Percentiles rank a stretch among this genome's conserved stretches.
Conservation (phyloP, 2,888 invertebrate genomes). For the Mamestra brassicae region DNA sequence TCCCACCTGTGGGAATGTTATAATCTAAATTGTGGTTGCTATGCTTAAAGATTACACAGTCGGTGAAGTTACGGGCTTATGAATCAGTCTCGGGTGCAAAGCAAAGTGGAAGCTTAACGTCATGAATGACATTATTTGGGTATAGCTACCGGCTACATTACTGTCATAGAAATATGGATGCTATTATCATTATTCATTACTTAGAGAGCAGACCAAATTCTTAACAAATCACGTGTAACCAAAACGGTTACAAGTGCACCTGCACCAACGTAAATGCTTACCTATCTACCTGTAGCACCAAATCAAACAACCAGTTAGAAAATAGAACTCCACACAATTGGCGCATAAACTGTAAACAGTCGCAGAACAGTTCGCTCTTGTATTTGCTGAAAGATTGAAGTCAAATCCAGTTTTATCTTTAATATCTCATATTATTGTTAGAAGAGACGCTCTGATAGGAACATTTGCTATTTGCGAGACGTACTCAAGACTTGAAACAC, state of each 20-base stretch:
- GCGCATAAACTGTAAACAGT: slow-evolving; percentile 44
- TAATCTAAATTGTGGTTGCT: too few species aligned
- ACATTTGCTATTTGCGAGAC: slow-evolving; percentile 69
- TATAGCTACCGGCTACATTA: not conserved
- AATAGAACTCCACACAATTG: slow-evolving; percentile 45
- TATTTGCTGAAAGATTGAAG: slow-evolving; percentile 85
- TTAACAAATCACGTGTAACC: not conserved
- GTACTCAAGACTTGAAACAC: slow-evolving; percentile 64
- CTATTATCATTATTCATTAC: not conserved
- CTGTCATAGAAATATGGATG: not conserved
- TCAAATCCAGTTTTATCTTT: slow-evolving; percentile 86
- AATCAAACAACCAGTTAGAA: slow-evolving; percentile 42
- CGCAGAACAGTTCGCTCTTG: slow-evolving; percentile 34
- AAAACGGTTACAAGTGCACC: not conserved
- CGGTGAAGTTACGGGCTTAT: too few species aligned
- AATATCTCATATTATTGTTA: slow-evolving; percentile 79
- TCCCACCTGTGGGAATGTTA: too few species aligned
- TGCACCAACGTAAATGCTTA: not conserved
- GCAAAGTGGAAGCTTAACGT: too few species aligned
- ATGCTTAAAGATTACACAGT: too few species aligned
- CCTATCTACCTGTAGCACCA: slow-evolving; percentile 3
- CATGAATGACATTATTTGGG: too few species aligned
- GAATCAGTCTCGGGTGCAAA: too few species aligned
- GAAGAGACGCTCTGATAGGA: slow-evolving; percentile 72
- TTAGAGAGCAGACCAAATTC: not conserved